Evolutionary conservation across 2,888 invertebrate genomes (phyloP), one percentile per base, ranked within the genome.

Genomic region (Toxonevra muliebris): DNA sequence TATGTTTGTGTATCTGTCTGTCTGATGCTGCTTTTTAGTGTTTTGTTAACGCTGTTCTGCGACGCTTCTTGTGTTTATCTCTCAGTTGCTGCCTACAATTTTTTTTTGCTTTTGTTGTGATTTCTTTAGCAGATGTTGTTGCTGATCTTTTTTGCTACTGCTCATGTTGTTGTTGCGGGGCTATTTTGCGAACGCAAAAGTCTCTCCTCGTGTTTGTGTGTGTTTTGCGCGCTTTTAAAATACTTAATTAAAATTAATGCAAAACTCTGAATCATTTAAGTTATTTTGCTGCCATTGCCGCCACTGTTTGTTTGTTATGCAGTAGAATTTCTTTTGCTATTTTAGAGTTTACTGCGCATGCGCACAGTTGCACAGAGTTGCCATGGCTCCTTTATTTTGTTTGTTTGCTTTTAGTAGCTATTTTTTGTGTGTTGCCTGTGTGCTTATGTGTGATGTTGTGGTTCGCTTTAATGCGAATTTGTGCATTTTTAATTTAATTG

Each of bases 241-340:
- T 53, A 57, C 52, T 40, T 76, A 76, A 76, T 76, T 76, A 76
- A 76, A 76, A 76, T 76, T 73, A 76, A 76, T 75, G 76, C 76
- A 74, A 75, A 75, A 72, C 72, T 73, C 69, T 70, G 65, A 73
- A 72, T 69, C 74, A 74, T 75, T 76, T 75, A 70, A 69, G 67
- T 71, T 68, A 60, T 48, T 63, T 66, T 63, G 69, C 65, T 65
- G 15, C 48, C 30, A 30, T 4, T 30, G 30, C 48, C 15, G 48
- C 10, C 13, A 11, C 48, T 13, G 15, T 48, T 48, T 48, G n/a
- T n/a, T n/a, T n/a, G n/a, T n/a, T n/a, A n/a, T n/a, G 30, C 30
- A 30, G 30, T 30, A 30, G 30, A 30, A 2, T 30, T 48, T n/a
- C n/a, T n/a, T 48, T 48, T 8, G 48, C 48, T n/a, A 48, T 48